Conservation (phyloP, 2,113 vertebrate species). For the Myotis brandtii region DNA sequence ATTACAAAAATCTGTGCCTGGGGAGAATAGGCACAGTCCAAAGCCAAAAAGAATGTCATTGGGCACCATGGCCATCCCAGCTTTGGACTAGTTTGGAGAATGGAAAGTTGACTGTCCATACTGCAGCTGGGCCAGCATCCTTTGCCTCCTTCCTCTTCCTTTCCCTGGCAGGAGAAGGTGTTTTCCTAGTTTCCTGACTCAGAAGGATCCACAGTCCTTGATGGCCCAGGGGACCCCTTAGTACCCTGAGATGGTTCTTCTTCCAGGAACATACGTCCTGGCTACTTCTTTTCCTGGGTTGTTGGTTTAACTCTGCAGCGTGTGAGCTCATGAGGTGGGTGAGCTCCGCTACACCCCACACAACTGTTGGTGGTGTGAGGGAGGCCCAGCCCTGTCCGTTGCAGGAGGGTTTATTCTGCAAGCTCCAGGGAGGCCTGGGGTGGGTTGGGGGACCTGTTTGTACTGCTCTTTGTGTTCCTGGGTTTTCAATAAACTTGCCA, state of each 20-base stretch:
- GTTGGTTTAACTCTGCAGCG: background rate
- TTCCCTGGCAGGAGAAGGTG: background rate
- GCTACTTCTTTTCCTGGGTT: slow-evolving; percentile 18
- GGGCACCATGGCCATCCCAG: background rate
- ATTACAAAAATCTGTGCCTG: background rate
- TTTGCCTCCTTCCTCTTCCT: background rate
- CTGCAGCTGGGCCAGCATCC: background rate
- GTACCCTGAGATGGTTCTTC: background rate
- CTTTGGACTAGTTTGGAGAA: background rate
- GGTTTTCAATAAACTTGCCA: slow-evolving; percentile 77
- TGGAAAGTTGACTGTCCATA: background rate
- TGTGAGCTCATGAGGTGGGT: background rate
- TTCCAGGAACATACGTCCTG: background rate
- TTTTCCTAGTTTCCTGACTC: background rate
- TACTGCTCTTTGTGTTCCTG: slow-evolving; percentile 56
- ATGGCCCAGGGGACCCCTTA: background rate
- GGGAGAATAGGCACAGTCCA: background rate
- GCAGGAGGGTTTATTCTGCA: background rate
- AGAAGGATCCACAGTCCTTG: background rate
- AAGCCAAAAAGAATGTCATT: background rate
- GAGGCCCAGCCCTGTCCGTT: background rate
- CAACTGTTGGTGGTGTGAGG: background rate
- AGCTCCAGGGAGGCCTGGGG: background rate
- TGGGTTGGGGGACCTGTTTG: background rate
- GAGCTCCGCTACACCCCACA: background rate